Conservation (phyloP, 2,888 invertebrate genomes). For the Plagodis dolabraria region DNA sequence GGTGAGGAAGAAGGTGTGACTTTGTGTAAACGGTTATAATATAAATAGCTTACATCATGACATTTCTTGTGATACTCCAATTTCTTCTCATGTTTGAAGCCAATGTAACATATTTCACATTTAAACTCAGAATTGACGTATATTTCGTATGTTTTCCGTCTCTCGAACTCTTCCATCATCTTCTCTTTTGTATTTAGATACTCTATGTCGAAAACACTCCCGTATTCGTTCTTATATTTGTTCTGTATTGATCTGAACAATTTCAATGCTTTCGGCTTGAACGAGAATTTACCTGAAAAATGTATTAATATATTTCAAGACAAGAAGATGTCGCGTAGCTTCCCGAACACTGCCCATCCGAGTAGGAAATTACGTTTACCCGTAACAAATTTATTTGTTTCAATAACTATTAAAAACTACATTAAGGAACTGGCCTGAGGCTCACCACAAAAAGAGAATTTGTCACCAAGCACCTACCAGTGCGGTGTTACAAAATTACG, state of each 20-base stretch:
- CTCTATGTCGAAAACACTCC: constrained; percentile 15
- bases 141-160: constrained; percentile 2
- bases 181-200: constrained; percentile 20
- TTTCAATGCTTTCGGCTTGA: constrained; percentile 11
- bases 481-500: no score
- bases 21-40: background rate
- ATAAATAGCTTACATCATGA: constrained; percentile 15
- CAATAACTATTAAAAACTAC: no score
- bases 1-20: no score
- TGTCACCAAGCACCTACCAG: no score
- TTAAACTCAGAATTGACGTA: constrained; percentile 15
- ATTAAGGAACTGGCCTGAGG: no score
- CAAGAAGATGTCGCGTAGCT: no score
- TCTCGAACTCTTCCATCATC: constrained; percentile 18
- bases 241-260: constrained; percentile 17
- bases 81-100: constrained; percentile 13
- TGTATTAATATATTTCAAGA: no score
- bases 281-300: constrained; percentile 4
- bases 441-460: no score
- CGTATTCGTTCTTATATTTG: constrained; percentile 16
- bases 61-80: constrained; percentile 14
- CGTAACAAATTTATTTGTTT: no score
- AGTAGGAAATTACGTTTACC: no score
- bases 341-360: no score
- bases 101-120: constrained; percentile 18